Conservation (phyloP, 2,797 vertebrate genomes). For the Octomys mimax region DNA sequence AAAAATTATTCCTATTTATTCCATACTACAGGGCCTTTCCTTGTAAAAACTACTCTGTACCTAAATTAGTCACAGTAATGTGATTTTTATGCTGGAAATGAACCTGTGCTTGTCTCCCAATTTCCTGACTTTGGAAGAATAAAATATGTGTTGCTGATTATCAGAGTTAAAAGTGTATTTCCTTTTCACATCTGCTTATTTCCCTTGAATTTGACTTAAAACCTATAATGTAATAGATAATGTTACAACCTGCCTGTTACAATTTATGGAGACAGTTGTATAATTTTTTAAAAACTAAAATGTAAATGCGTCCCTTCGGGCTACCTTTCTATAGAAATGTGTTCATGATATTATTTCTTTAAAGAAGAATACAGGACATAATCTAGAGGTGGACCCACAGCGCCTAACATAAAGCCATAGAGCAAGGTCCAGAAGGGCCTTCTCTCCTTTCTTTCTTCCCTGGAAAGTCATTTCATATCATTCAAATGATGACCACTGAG, state of each 20-base stretch:
- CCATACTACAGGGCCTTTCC: slow-evolving; percentile 38
- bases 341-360: slow-evolving; percentile 78
- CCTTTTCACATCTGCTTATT: slow-evolving; percentile 91
- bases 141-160: slow-evolving; percentile 67
- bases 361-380: slow-evolving; percentile 50
- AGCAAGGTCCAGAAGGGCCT: background rate
- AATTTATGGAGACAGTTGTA: slow-evolving; percentile 92
- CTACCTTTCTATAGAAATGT: slow-evolving; percentile 76
- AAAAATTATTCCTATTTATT: slow-evolving; percentile 54
- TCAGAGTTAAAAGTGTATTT: slow-evolving; percentile 80
- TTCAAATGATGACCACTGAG: background rate
- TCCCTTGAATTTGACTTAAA: slow-evolving; percentile 93
- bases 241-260: slow-evolving; percentile 92
- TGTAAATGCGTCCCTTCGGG: slow-evolving; percentile 81
- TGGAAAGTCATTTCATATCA: background rate
- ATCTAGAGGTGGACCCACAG: slow-evolving; percentile 32
- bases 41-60: slow-evolving; percentile 34
- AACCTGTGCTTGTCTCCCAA: slow-evolving; percentile 71
- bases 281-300: slow-evolving; percentile 88
- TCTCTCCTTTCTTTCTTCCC: background rate
- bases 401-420: slow-evolving; percentile 75
- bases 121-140: slow-evolving; percentile 78
- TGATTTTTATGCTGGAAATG: slow-evolving; percentile 73
- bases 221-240: slow-evolving; percentile 92
- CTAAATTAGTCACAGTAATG: slow-evolving; percentile 72